Evolutionary conservation across 1,140 invertebrate species (phyloP).

Genomic region (Anoplophora glabripennis): DNA sequence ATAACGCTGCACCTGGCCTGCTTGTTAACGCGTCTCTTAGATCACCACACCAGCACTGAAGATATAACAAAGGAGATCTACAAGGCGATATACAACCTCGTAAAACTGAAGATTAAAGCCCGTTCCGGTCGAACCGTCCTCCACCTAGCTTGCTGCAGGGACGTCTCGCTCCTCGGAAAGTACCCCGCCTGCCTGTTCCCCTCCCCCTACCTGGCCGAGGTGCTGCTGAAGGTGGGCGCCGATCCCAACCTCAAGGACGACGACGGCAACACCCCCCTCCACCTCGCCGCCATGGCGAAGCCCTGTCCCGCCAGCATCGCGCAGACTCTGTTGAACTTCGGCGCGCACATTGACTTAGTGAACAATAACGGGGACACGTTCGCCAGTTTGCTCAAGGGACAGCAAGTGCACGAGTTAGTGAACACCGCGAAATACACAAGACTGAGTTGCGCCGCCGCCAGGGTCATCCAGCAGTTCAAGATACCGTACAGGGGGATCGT

Average conservation of each 20-base stretch:
- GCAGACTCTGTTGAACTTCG: slow-evolving; percentile 67
- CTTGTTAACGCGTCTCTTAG: slow-evolving; percentile 65
- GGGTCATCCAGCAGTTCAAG: slow-evolving; percentile 65
- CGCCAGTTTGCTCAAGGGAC: slow-evolving; percentile 62
- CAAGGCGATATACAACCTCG: slow-evolving; percentile 66
- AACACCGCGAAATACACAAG: slow-evolving; percentile 76
- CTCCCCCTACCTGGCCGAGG: slow-evolving; percentile 63
- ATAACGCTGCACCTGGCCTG: slow-evolving; percentile 81
- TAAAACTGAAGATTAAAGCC: slow-evolving; percentile 68
- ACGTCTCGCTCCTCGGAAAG: slow-evolving; percentile 57
- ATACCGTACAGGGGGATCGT: slow-evolving; percentile 62
- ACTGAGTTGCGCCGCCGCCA: slow-evolving; percentile 77
- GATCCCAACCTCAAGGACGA: slow-evolving; percentile 72
- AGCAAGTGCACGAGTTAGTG: slow-evolving; percentile 63
- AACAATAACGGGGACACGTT: slow-evolving; percentile 79
- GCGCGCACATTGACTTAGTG: slow-evolving; percentile 84
- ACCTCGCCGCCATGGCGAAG: slow-evolving; percentile 65
- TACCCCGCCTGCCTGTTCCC: slow-evolving; percentile 78
- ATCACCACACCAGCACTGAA: slow-evolving; percentile 53
- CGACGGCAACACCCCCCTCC: slow-evolving; percentile 79
- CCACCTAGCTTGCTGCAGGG: slow-evolving; percentile 72
- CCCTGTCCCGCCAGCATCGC: slow-evolving; percentile 67
- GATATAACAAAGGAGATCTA: slow-evolving; percentile 58
- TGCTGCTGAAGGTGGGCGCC: slow-evolving; percentile 80
- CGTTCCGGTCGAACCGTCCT: slow-evolving; percentile 72